Conservation (phyloP, 2,113 vertebrate species). For the Notarius lentiginosus region DNA sequence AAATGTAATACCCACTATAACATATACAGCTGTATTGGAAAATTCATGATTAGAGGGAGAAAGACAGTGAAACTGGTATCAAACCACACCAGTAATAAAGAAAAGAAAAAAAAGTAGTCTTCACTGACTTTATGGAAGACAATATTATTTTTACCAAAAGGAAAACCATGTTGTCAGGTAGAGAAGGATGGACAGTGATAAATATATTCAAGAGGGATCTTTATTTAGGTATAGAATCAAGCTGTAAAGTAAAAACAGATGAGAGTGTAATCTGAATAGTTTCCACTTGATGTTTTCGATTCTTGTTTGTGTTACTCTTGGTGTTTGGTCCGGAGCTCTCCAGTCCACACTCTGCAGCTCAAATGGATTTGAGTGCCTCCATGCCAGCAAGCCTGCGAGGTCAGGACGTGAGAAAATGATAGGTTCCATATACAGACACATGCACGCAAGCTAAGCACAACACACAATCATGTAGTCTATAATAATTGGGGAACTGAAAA, state of each 20-base stretch:
- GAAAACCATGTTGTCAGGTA: slow-evolving; percentile 48
- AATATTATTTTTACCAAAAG: slow-evolving; percentile 57
- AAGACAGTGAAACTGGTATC: neutral
- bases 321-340: slow-evolving; percentile 63
- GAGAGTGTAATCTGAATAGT: slow-evolving; percentile 69
- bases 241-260: slow-evolving; percentile 78
- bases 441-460: neutral
- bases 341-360: slow-evolving; percentile 57
- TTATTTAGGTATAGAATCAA: slow-evolving; percentile 75
- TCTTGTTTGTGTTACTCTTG: slow-evolving; percentile 60
- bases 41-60: neutral
- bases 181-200: slow-evolving; percentile 59
- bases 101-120: slow-evolving; percentile 47
- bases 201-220: slow-evolving; percentile 72
- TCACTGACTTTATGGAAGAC: slow-evolving; percentile 40
- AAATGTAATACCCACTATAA: neutral
- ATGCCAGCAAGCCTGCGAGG: neutral
- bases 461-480: neutral
- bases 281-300: slow-evolving; percentile 76
- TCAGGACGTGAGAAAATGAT: neutral
- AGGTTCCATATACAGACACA: neutral
- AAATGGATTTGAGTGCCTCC: slow-evolving; percentile 45
- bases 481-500: neutral
- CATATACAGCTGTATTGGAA: slow-evolving; percentile 7
- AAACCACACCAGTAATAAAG: slow-evolving; percentile 19